A percentile compares a stretch with the other conserved stretches of the same genome.
Evolutionary conservation across 2,888 invertebrate genomes (phyloP).

Genomic region (Spatulosminthurus flaviceps): DNA sequence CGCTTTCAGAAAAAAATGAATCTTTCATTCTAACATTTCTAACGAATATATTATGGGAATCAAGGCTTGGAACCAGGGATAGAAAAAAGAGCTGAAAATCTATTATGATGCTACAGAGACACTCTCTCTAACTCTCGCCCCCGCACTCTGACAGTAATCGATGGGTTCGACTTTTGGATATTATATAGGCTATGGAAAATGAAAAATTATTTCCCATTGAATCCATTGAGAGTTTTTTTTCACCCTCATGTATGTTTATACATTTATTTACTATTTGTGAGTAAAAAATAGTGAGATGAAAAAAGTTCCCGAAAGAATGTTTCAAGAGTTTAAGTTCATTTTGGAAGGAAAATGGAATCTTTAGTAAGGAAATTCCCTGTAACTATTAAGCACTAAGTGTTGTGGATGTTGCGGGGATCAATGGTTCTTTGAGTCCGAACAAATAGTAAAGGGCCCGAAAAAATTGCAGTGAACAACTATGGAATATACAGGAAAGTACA

Average conservation of each 20-base stretch:
- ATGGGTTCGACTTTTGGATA: constrained; percentile 54
- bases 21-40: neutral
- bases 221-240: constrained; percentile 18
- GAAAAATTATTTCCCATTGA: constrained; percentile 59
- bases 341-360: neutral
- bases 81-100: neutral
- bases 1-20: neutral
- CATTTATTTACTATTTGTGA: neutral
- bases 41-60: constrained; percentile 26
- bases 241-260: neutral
- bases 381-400: neutral
- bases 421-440: neutral
- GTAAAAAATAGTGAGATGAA: neutral
- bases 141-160: constrained; percentile 63
- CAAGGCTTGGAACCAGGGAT: neutral
- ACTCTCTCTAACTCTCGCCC: constrained; percentile 55
- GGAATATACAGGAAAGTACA: neutral
- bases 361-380: neutral
- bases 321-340: constrained; percentile 22
- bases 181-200: constrained; percentile 51
- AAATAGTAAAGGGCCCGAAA: constrained; percentile 4
- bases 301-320: neutral
- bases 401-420: neutral
- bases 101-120: constrained; percentile 16
- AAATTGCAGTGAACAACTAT: constrained; percentile 13